A percentile compares a stretch with the other conserved stretches of the same genome.
These are phyloP conservation scores for Agriopis marginaria DNA, from an alignment of 2,888 invertebrate species.

Conservation along the genomic window DNA sequence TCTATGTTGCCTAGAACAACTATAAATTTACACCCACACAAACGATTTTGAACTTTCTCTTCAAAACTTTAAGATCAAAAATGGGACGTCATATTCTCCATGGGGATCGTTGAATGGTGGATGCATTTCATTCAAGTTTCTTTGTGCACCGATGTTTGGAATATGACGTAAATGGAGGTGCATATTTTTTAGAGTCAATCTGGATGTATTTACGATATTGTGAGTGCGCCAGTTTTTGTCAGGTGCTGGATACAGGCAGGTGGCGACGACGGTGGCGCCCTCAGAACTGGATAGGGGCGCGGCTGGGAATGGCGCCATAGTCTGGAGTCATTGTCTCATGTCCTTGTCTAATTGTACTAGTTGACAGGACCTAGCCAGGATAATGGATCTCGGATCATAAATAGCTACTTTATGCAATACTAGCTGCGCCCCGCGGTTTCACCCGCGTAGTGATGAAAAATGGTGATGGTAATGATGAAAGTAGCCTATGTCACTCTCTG, in stretches of 20 bases:
- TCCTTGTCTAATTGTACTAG: conserved; percentile 8
- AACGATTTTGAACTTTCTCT: conserved; percentile 45
- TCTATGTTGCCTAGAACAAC: conserved; percentile 61
- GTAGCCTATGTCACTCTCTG: no score
- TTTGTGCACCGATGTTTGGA: conserved; percentile 71
- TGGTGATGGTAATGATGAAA: no score
- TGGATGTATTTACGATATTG: conserved; percentile 48
- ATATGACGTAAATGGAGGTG: conserved; percentile 66
- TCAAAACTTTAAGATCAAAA: conserved; percentile 39
- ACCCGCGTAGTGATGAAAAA: no score
- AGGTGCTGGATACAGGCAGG: conserved; percentile 32
- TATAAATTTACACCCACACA: conserved; percentile 43
- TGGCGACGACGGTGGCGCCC: conserved; percentile 25
- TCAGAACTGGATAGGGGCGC: conserved; percentile 23
- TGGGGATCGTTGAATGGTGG: conserved; percentile 63
- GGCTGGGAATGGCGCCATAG: conserved; percentile 32
- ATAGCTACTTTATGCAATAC: not conserved
- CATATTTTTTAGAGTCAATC: conserved; percentile 47
- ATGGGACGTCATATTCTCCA: conserved; percentile 40
- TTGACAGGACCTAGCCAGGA: conserved; percentile 1
- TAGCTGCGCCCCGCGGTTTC: no score
- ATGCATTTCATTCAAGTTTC: conserved; percentile 78
- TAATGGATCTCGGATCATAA: not conserved
- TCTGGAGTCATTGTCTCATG: conserved; percentile 22
- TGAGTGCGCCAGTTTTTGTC: conserved; percentile 35